These are phyloP conservation scores for Hermaeophaga mercurialis DNA, from an alignment of 2,888 invertebrate genomes.

Conservation along the genomic window DNA sequence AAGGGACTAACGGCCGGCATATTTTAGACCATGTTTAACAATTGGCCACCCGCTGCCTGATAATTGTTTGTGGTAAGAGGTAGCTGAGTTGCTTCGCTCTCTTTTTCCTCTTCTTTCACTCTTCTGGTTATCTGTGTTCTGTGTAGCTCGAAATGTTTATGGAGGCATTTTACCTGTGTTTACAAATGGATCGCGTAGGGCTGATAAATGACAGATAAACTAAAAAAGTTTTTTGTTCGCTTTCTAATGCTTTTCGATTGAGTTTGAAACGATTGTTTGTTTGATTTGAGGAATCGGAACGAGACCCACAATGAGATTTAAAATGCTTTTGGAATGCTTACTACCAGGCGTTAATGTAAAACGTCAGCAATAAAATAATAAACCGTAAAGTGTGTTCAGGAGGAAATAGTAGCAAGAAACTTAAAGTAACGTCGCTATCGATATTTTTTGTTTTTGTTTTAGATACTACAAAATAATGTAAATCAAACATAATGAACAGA, in stretches of 20 bases:
- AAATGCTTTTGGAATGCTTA: background rate
- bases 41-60: constrained; percentile 31
- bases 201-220: constrained; percentile 35
- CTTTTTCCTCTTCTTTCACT: constrained; percentile 19
- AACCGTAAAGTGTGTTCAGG: too few relatives aligned
- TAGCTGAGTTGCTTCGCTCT: constrained; percentile 23
- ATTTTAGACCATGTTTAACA: constrained; percentile 33
- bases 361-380: too few relatives aligned
- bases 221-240: constrained; percentile 26
- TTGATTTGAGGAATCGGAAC: background rate
- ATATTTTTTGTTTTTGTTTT: too few relatives aligned
- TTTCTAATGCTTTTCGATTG: constrained; percentile 22
- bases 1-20: constrained; percentile 23
- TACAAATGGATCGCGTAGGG: constrained; percentile 39
- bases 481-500: too few relatives aligned
- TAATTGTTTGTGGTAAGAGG: constrained; percentile 38
- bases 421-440: too few relatives aligned
- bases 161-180: constrained; percentile 43
- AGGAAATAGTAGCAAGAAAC: too few relatives aligned
- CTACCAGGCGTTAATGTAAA: too few relatives aligned
- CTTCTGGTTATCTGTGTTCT: background rate
- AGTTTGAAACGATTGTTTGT: constrained; percentile 14
- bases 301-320: background rate
- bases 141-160: constrained; percentile 38
- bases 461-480: too few relatives aligned